Conservation (phyloP, 2,888 invertebrate genomes). For the Drosophila atripex region DNA sequence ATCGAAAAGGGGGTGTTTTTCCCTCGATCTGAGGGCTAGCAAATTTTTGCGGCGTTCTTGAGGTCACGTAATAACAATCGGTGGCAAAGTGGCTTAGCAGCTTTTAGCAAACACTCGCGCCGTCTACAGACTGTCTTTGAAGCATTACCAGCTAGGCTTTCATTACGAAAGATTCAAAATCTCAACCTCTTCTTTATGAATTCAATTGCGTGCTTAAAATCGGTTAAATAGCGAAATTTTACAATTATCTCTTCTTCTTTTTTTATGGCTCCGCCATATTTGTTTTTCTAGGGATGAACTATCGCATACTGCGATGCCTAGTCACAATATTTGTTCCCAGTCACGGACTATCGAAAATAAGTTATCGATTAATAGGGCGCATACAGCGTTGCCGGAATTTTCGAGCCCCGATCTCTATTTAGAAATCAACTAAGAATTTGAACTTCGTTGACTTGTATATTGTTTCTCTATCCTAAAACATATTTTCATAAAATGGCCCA, state of each 20-base stretch:
- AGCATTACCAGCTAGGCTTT: not conserved
- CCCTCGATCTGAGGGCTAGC: constrained; percentile 26
- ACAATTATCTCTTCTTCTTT: constrained; percentile 56
- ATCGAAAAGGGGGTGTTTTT: not conserved
- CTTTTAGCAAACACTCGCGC: constrained; percentile 10
- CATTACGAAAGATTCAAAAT: not conserved
- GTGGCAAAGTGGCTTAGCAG: constrained; percentile 57
- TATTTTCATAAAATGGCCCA: too few relatives aligned
- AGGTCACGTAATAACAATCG: constrained; percentile 77
- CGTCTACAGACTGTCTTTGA: not conserved
- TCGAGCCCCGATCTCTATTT: too few relatives aligned
- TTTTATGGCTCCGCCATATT: constrained; percentile 70
- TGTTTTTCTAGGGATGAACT: constrained; percentile 64
- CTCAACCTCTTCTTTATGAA: not conserved
- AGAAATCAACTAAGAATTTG: too few relatives aligned
- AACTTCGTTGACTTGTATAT: too few relatives aligned
- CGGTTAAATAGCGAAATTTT: constrained; percentile 21
- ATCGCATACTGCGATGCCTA: not conserved
- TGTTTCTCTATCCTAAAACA: too few relatives aligned
- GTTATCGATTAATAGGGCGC: not conserved
- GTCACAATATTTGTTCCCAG: constrained; percentile 1
- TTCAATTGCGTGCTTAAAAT: not conserved
- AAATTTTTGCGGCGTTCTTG: constrained; percentile 69
- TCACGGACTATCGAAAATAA: not conserved
- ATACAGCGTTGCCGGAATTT: too few relatives aligned